Evolutionary conservation across 2,797 vertebrate species (phyloP), one percentile per base, ranked within the genome.

Genomic region (Melanogrammus aeglefinus): DNA sequence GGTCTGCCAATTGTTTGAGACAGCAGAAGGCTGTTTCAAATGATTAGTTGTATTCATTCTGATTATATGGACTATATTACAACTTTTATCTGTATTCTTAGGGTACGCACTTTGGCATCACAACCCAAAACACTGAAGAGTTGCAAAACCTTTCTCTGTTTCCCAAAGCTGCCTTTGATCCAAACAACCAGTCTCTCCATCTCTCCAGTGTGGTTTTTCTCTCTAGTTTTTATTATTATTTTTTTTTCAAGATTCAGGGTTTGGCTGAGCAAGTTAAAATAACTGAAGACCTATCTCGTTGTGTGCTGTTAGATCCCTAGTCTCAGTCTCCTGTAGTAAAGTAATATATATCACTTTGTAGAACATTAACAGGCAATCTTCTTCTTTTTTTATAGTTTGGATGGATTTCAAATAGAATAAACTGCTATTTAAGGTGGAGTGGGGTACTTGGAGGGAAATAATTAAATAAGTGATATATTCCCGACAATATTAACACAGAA

Each of bases 341-440:
- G 57, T 63, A 63, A 69, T 69, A 69, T 69, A 27, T 63, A 63
- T n/a, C 8, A 63, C 57, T n/a, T 63, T n/a, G 24, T 69, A 69
- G 8, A 63, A 63, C 6, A 63, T 63, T 63, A 63, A 63, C n/a
- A 63, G 57, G 57, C 57, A 63, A 63, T 63, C 21, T 6, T 63
- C 6, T n/a, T 63, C 21, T 63, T 63, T 63, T 63, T 63, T 14
- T 21, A 57, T 57, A 14, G 14, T 57, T 57, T 57, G 47, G 47
- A 57, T 39, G 9, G 38, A 57, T 57, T 57, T 57, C 47, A 51
- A 16, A 39, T 39, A 9, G 38, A 39, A 39, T 57, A 6, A 57
- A 57, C 47, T 57, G 57, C 57, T 63, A 1, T 63, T 63, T 21
- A 51, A 44, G 47, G 4, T 51, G 21, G 21, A 63, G 51, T 9